phyloP scores from a whole-genome alignment of 2,888 invertebrate genomes.

The Sicus ferrugineus region DNA sequence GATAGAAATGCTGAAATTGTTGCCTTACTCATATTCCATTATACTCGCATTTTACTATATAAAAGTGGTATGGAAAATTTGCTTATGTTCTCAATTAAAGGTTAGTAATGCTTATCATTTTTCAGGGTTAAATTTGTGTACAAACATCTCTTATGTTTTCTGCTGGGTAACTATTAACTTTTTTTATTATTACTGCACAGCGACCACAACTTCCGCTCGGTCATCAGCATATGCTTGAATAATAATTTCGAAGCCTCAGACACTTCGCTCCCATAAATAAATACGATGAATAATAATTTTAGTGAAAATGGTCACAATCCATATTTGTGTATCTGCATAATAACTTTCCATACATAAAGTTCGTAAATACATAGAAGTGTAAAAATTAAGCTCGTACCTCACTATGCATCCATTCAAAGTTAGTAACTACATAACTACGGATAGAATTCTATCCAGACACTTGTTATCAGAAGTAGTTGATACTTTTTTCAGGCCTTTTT shows the following conservation, averaged over 20 bases:
- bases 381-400: not conserved
- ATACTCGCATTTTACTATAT: too few relatives aligned
- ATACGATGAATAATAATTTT: conserved; percentile 6
- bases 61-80: too few relatives aligned
- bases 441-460: not conserved
- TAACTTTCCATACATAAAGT: not conserved
- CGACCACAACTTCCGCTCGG: conserved; percentile 20
- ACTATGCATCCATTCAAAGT: not conserved
- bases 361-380: not conserved
- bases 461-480: not conserved
- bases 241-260: not conserved
- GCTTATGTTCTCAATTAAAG: too few relatives aligned
- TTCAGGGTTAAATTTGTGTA: too few relatives aligned
- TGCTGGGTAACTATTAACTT: not conserved
- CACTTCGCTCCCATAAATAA: not conserved
- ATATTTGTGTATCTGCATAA: not conserved
- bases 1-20: too few relatives aligned
- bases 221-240: conserved; percentile 16
- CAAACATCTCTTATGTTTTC: too few relatives aligned
- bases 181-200: not conserved
- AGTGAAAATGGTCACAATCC: conserved; percentile 1
- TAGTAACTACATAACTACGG: not conserved
- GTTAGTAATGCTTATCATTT: too few relatives aligned
- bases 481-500: not conserved
- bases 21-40: too few relatives aligned